Conservation (phyloP, 1,140 invertebrate species). For the Drosophila albomicans region DNA sequence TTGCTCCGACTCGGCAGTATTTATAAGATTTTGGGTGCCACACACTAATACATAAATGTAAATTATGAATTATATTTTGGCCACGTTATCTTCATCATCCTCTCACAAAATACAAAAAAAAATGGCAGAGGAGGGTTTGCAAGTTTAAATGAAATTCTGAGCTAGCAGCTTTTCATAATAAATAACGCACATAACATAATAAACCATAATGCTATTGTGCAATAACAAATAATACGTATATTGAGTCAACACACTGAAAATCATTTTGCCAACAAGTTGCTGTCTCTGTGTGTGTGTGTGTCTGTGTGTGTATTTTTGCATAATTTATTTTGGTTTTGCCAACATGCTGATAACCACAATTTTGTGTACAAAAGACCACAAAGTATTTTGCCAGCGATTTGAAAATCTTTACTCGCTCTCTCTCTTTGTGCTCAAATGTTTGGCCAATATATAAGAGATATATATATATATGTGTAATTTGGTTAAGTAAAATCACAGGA, state of each 20-base stretch:
- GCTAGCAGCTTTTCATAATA: slow-evolving; percentile 80
- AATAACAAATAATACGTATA: slow-evolving; percentile 53
- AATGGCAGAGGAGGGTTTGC: slow-evolving; percentile 1
- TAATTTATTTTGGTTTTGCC: slow-evolving; percentile 74
- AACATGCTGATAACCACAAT: slow-evolving; percentile 60
- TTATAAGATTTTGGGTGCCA: slow-evolving; percentile 53
- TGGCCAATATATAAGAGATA: not conserved
- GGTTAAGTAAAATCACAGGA: slow-evolving; percentile 64
- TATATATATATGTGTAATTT: slow-evolving; percentile 50
- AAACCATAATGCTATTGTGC: slow-evolving; percentile 73
- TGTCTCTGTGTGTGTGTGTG: slow-evolving; percentile 5
- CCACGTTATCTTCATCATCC: slow-evolving; percentile 11
- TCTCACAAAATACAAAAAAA: too few species aligned
- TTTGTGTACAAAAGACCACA: slow-evolving; percentile 58
- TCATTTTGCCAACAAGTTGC: slow-evolving; percentile 66
- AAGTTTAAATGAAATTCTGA: slow-evolving; percentile 79
- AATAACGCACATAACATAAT: slow-evolving; percentile 73
- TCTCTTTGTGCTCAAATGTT: slow-evolving; percentile 11
- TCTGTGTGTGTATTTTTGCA: slow-evolving; percentile 62
- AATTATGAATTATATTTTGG: slow-evolving; percentile 44
- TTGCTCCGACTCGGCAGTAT: not conserved
- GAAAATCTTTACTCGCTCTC: slow-evolving; percentile 12
- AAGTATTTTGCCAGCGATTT: slow-evolving; percentile 42
- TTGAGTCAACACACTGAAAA: slow-evolving; percentile 43
- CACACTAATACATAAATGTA: slow-evolving; percentile 38